Evolutionary conservation across 2,888 invertebrate species (phyloP).

Genomic region (Megaustenia siamemsis): DNA sequence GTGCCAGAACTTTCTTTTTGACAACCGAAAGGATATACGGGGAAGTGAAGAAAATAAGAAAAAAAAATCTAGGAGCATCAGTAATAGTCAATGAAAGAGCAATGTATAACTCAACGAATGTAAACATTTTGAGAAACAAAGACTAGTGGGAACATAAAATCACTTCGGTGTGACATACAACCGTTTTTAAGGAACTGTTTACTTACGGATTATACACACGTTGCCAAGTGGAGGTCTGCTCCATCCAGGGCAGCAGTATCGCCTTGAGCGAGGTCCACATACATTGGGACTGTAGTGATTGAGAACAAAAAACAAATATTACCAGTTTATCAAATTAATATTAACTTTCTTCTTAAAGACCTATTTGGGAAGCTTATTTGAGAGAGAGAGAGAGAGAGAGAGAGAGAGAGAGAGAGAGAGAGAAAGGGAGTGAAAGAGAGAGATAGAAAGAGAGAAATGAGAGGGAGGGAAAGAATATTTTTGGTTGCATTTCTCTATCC

Average conservation of each 20-base stretch:
- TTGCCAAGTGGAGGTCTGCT: slow-evolving; percentile 86
- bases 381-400: neutral
- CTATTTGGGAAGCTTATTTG: neutral
- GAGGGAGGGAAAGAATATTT: neutral
- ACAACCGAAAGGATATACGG: too few relatives aligned
- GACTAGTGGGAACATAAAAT: neutral
- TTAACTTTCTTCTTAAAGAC: too few relatives aligned
- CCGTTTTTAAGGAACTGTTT: neutral
- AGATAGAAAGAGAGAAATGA: neutral
- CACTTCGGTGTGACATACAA: neutral
- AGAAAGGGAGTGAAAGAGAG: neutral
- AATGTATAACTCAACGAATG: too few relatives aligned
- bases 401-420: neutral
- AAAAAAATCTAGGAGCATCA: too few relatives aligned
- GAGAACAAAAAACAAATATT: neutral
- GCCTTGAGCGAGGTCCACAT: slow-evolving; percentile 87
- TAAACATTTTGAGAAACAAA: neutral
- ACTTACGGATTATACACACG: slow-evolving; percentile 92
- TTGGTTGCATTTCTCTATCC: too few relatives aligned
- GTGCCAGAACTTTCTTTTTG: too few relatives aligned
- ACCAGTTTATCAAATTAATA: too few relatives aligned
- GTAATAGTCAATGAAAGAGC: too few relatives aligned
- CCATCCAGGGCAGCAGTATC: slow-evolving; percentile 93
- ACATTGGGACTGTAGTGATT: slow-evolving; percentile 89
- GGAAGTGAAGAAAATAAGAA: too few relatives aligned